phyloP scores from a whole-genome alignment of 2,797 vertebrate species.

The Paedocypris micromegethes region DNA sequence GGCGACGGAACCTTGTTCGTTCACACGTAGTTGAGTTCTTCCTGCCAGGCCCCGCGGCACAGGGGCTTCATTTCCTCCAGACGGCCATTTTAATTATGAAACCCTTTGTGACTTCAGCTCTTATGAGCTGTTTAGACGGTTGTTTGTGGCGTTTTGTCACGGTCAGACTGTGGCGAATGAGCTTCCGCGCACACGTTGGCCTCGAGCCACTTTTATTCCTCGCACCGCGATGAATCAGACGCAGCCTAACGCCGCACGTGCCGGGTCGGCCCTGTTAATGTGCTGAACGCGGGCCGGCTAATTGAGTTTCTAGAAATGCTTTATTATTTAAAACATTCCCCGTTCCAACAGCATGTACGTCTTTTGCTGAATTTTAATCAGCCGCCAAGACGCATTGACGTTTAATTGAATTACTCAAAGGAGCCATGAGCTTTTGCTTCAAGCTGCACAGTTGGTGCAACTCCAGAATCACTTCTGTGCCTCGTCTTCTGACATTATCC shows the following conservation, averaged over 20 bases:
- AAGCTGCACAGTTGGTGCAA: constrained; percentile 14
- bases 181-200: constrained; percentile 27
- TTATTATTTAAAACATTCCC: constrained; percentile 42
- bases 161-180: constrained; percentile 41
- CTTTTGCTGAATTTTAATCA: constrained; percentile 48
- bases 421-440: constrained; percentile 15
- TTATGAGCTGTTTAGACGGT: constrained; percentile 33
- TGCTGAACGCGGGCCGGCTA: constrained; percentile 49
- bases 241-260: constrained; percentile 5
- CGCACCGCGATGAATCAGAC: constrained; percentile 44
- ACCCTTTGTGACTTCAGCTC: constrained; percentile 13
- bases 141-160: constrained; percentile 28
- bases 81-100: constrained; percentile 40
- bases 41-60: constrained; percentile 29
- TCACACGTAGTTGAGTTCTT: neutral
- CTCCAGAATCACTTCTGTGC: constrained; percentile 24
- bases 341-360: constrained; percentile 48
- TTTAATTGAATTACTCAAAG: constrained; percentile 54
- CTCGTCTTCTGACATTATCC: constrained; percentile 1
- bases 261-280: constrained; percentile 23
- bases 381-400: constrained; percentile 50
- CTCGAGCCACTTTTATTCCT: constrained; percentile 30
- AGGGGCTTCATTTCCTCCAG: constrained; percentile 27
- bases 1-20: neutral
- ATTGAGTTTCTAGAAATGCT: constrained; percentile 55